Percentiles rank a stretch among this genome's conserved stretches.
phyloP scores from a whole-genome alignment of 1,140 invertebrate genomes.

The Zaprionus ghesquierei region DNA sequence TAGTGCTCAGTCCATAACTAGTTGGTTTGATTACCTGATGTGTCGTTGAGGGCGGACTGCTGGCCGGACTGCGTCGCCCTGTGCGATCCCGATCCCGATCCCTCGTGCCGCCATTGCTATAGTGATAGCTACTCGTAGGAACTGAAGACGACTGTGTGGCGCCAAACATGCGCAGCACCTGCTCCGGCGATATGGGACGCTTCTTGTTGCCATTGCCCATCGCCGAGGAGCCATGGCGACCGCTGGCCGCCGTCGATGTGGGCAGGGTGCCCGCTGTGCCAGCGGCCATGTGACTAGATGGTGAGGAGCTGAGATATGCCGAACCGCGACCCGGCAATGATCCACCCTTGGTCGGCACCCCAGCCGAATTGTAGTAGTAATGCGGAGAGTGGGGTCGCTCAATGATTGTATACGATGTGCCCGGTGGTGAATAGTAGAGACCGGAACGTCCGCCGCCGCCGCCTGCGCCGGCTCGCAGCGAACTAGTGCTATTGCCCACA shows the following conservation, averaged over 20 bases:
- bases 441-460: constrained; percentile 83
- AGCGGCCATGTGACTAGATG: constrained; percentile 83
- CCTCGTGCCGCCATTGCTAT: constrained; percentile 78
- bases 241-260: constrained; percentile 75
- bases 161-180: constrained; percentile 88
- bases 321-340: constrained; percentile 83
- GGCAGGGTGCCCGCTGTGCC: constrained; percentile 76
- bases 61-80: constrained; percentile 87
- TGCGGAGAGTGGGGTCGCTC: constrained; percentile 90
- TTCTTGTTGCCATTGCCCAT: constrained; percentile 84
- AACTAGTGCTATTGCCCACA: constrained; percentile 80
- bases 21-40: constrained; percentile 84
- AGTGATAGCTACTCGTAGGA: constrained; percentile 83
- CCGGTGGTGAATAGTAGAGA: constrained; percentile 87
- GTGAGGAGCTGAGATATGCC: constrained; percentile 86
- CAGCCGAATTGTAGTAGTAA: constrained; percentile 82
- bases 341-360: constrained; percentile 82
- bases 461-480: constrained; percentile 71
- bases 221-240: constrained; percentile 49
- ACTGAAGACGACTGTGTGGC: constrained; percentile 82
- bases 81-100: constrained; percentile 69
- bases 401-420: constrained; percentile 93
- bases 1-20: not conserved
- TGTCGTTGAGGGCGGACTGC: constrained; percentile 88
- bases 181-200: constrained; percentile 90